Evolutionary conservation across 92 coral and sea anemone genomes (phyloP).

Genomic region (Scolanthus callimorphus): DNA sequence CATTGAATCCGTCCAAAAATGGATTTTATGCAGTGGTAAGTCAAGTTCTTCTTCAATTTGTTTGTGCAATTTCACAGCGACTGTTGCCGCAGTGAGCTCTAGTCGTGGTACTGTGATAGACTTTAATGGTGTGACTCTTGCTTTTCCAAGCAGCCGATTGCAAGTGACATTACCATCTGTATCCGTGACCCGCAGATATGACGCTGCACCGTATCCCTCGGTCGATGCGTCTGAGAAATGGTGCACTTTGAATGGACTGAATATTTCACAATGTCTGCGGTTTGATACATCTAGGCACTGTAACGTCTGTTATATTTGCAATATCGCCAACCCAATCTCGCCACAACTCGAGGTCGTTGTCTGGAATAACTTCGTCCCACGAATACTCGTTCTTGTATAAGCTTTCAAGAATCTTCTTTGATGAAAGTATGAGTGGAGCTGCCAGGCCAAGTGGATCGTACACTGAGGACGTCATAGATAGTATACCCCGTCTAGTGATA

Average conservation of each 20-base stretch:
- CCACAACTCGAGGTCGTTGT: neutral
- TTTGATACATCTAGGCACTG: neutral
- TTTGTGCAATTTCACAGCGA: neutral
- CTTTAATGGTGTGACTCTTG: neutral
- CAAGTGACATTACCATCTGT: neutral
- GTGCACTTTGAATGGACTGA: neutral
- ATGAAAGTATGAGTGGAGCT: slow-evolving; percentile 19
- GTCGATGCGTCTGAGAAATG: neutral
- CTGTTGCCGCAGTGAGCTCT: slow-evolving; percentile 1
- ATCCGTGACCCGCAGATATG: neutral
- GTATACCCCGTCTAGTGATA: slow-evolving; percentile 34
- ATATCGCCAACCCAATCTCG: neutral
- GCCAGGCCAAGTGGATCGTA: slow-evolving; percentile 36
- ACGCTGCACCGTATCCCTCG: neutral
- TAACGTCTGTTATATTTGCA: neutral
- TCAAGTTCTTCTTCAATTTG: neutral
- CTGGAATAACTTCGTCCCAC: neutral
- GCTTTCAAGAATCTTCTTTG: slow-evolving; percentile 6
- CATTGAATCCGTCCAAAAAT: neutral
- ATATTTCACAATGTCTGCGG: neutral
- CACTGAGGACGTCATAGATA: slow-evolving; percentile 24
- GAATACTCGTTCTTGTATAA: neutral
- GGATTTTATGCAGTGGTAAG: neutral
- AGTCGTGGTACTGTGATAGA: neutral
- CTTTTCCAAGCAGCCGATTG: neutral